Conservation (phyloP, 2,888 invertebrate species). For the Cephus sareptanus region DNA sequence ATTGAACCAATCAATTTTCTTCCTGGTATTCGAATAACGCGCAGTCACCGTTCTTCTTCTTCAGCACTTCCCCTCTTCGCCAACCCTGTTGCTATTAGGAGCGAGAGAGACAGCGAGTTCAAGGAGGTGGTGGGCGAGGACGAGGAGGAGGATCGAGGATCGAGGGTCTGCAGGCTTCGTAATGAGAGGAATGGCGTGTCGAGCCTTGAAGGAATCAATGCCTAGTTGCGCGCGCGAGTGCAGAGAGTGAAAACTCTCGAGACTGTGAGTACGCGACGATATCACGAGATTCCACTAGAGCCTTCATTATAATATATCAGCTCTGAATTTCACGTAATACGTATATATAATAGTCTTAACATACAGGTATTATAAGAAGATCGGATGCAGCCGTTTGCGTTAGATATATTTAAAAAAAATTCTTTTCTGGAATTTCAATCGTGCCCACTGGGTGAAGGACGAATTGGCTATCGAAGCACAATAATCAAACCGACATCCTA, state of each 20-base stretch:
- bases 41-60: conserved; percentile 10
- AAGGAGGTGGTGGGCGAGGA: conserved; percentile 16
- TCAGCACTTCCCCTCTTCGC: conserved; percentile 12
- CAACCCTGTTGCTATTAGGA: conserved; percentile 15
- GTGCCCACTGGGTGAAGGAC: not conserved
- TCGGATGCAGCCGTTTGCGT: not conserved
- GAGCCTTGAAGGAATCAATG: conserved; percentile 18
- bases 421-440: not conserved
- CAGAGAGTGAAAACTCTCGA: not conserved
- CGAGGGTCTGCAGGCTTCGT: conserved; percentile 15
- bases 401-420: not conserved
- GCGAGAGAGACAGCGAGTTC: conserved; percentile 12
- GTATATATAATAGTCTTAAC: not conserved
- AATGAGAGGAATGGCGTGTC: conserved; percentile 30
- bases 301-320: conserved; percentile 1
- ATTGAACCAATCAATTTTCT: not conserved
- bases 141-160: not conserved
- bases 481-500: conserved; percentile 36
- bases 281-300: conserved; percentile 23
- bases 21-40: not conserved
- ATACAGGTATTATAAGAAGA: not conserved
- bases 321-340: not conserved
- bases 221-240: not conserved
- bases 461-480: conserved; percentile 29
- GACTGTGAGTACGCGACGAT: not conserved